phyloP scores from a whole-genome alignment of 35 echinoderm and acorn worm genomes.

The Lytechinus variegatus region DNA sequence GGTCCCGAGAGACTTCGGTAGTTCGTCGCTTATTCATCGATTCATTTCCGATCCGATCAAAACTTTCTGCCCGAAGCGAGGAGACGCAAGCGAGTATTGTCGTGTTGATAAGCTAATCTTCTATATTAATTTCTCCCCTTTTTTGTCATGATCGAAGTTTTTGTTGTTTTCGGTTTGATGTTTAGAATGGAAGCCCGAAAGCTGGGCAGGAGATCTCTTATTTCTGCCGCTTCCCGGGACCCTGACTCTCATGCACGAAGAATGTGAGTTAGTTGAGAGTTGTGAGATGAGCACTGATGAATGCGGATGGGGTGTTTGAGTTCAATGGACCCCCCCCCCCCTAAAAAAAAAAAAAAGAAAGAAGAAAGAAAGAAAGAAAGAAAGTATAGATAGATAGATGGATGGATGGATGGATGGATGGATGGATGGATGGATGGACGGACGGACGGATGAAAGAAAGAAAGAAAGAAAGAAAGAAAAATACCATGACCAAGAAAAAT shows the following conservation, averaged over 20 bases:
- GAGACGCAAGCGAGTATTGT: slow-evolving; percentile 10
- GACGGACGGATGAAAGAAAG: no score
- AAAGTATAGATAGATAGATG: no score
- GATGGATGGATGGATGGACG: no score
- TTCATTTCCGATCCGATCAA: not conserved
- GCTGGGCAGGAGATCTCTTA: not conserved
- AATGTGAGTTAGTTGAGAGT: not conserved
- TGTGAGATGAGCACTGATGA: not conserved
- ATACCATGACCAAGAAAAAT: no score
- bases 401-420: no score
- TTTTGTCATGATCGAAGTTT: not conserved
- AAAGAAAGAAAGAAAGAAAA: no score
- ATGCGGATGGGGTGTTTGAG: no score
- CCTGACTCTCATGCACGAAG: not conserved
- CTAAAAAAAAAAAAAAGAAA: no score
- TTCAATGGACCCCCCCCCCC: no score
- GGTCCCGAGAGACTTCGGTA: not conserved
- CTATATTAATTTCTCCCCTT: not conserved
- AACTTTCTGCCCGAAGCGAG: not conserved
- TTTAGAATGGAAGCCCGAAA: not conserved
- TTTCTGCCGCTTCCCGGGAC: not conserved
- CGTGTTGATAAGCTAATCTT: slow-evolving; percentile 2
- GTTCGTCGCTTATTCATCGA: slow-evolving; percentile 2
- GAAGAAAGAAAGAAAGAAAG: no score
- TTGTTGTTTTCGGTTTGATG: not conserved